These are phyloP conservation scores for Sanderia malayensis DNA, from an alignment of 30 jellyfish, hydroid and myxozoan species.

Conservation along the genomic window DNA sequence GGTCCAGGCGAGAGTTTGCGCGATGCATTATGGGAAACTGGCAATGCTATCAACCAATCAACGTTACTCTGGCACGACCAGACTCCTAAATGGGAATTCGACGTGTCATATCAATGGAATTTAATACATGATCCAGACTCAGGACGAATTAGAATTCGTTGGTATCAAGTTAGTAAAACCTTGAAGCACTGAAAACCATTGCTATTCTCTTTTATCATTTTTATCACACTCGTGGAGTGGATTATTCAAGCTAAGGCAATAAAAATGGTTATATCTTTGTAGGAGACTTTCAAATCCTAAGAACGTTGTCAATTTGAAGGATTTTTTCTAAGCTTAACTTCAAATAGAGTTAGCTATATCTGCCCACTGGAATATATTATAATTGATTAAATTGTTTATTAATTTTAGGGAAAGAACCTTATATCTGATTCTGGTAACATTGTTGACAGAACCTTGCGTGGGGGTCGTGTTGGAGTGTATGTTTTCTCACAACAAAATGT, in stretches of 20 bases:
- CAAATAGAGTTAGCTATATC: too few relatives aligned
- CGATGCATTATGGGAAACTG: constrained; percentile 79
- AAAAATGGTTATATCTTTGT: too few relatives aligned
- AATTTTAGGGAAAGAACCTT: constrained; percentile 27
- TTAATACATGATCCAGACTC: constrained; percentile 56
- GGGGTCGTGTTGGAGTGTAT: constrained; percentile 71
- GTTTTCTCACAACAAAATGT: constrained; percentile 57
- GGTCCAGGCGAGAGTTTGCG: constrained; percentile 60
- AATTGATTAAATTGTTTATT: background rate
- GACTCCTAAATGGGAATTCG: constrained; percentile 38
- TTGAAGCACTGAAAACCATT: too few relatives aligned
- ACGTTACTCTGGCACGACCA: constrained; percentile 51
- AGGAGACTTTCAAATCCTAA: too few relatives aligned
- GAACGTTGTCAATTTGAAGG: too few relatives aligned
- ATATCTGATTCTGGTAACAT: constrained; percentile 59
- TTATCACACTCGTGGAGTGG: too few relatives aligned
- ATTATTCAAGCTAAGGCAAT: too few relatives aligned
- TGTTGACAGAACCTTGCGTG: constrained; percentile 41
- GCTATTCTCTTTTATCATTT: too few relatives aligned
- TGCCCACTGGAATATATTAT: too few relatives aligned
- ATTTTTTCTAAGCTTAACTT: too few relatives aligned
- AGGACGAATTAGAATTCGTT: constrained; percentile 45
- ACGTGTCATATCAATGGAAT: constrained; percentile 52
- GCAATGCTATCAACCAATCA: constrained; percentile 36
- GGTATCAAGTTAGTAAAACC: constrained; percentile 60